Percentiles rank a stretch among this genome's conserved stretches.
These are phyloP conservation scores for Danio choprae DNA, from an alignment of 2,797 vertebrate species.

Conservation along the genomic window DNA sequence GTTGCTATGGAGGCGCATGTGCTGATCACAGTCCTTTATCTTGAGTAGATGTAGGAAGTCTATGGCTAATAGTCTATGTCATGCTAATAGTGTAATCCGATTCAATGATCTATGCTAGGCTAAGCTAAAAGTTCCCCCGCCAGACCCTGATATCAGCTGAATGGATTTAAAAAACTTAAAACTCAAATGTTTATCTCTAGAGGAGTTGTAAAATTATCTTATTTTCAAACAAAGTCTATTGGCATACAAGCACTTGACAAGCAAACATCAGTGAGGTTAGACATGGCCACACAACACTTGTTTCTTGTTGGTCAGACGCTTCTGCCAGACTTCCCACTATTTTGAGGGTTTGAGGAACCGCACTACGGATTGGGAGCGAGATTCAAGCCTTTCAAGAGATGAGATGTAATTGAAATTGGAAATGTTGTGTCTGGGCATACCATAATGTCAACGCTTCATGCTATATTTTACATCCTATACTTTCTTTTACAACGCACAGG, in stretches of 20 bases:
- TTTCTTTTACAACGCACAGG: slow-evolving; percentile 53
- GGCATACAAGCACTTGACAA: no score
- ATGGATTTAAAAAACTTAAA: no score
- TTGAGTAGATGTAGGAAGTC: no score
- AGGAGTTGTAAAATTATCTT: no score
- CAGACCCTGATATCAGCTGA: no score
- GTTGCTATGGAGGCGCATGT: slow-evolving; percentile 50
- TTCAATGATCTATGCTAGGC: no score
- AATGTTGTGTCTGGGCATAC: slow-evolving; percentile 50
- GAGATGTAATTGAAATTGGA: slow-evolving; percentile 64
- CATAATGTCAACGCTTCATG: slow-evolving; percentile 54
- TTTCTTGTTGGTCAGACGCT: slow-evolving; percentile 57
- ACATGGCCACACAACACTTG: slow-evolving; percentile 45
- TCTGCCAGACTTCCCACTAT: slow-evolving; percentile 66
- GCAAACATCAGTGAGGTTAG: slow-evolving; percentile 45
- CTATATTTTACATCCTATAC: slow-evolving; percentile 50
- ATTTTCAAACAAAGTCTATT: no score
- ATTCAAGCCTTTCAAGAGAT: slow-evolving; percentile 48
- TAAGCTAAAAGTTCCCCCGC: no score
- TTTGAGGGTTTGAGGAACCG: slow-evolving; percentile 44
- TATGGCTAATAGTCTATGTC: slow-evolving; percentile 38
- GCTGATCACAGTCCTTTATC: slow-evolving; percentile 6
- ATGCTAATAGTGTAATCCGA: no score
- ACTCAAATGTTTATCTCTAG: no score
- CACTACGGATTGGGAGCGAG: slow-evolving; percentile 34